A percentile compares a stretch with the other conserved stretches of the same genome.
Evolutionary conservation across 2,888 invertebrate genomes (phyloP).

Genomic region (Nephrotoma flavescens): DNA sequence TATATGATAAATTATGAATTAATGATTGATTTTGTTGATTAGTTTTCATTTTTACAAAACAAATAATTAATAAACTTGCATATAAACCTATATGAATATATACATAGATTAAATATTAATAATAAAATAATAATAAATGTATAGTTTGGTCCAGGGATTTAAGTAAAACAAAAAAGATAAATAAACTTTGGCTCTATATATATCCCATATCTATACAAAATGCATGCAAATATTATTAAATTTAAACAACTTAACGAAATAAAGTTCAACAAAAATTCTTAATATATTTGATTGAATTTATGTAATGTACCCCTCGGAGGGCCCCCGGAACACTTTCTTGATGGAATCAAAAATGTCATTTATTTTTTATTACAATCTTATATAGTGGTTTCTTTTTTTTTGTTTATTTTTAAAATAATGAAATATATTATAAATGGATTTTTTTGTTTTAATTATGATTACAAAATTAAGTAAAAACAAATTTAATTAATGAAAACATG

Average conservation of each 20-base stretch:
- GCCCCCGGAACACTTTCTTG: background rate
- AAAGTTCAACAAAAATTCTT: background rate
- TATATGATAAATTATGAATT: background rate
- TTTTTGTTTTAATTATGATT: background rate
- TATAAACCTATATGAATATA: background rate
- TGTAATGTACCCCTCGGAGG: background rate
- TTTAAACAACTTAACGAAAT: background rate
- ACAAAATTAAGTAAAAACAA: background rate
- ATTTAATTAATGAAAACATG: background rate
- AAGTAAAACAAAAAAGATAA: background rate
- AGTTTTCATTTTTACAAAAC: background rate
- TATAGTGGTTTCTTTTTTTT: background rate
- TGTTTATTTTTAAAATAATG: background rate
- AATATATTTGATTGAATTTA: background rate
- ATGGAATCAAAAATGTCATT: background rate
- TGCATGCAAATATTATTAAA: background rate
- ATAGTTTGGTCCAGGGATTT: background rate
- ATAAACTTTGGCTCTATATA: background rate
- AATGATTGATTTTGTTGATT: background rate
- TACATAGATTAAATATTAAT: background rate
- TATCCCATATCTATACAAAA: background rate
- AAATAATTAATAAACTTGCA: background rate
- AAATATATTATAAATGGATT: background rate
- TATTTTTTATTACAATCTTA: background rate
- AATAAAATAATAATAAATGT: background rate